Evolutionary conservation across 2,113 vertebrate genomes (phyloP), one percentile per base, ranked within the genome.

Genomic region (Bostrychus sinensis): DNA sequence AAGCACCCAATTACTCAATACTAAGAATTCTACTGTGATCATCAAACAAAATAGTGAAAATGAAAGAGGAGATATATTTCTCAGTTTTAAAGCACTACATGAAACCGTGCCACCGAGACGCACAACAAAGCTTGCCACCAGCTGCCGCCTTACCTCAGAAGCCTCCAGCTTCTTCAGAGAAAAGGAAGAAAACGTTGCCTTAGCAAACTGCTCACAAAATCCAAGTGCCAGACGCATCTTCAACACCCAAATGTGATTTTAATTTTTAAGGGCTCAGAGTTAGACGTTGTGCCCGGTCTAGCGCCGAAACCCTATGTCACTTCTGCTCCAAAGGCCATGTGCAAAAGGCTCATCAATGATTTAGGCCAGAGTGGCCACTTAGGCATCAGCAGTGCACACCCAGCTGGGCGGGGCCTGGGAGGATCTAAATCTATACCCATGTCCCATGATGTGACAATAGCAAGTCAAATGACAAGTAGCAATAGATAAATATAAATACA

Each of bases 331-430:
- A 84, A 75, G 10, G 34, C 73, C 75, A 82, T 75, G 88, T 72
- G 81, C 66, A 68, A 68, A 83, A 63, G 53, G 51, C 62, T 88
- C 85, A 89, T 93, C 60, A 89, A 91, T 90, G 82, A 91, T 92
- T 89, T 82, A 90, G 58, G 37, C 28, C 55, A 6, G 77, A 81
- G 70, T 67, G 74, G 79, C 73, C 78, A 72, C 65, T 75, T 77
- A 75, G 70, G 70, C 58, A 7, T 55, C 77, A 70, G 41, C 16
- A 1, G 39, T 12, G 25, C 59, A 70, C 51, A 62, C 45, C 36
- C 46, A 58, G 42, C 32, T 66, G 86, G 84, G 30, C 63, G 66
- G 70, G 75, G 38, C 3, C 36, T 41, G 56, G 50, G 9, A 13
- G 46, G 60, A 55, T 19, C 42, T 45, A 51, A 36, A 34, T 28